Base-by-base conservation (phyloP, 2,888 invertebrate genomes). In the Acleris cristana region DNA sequence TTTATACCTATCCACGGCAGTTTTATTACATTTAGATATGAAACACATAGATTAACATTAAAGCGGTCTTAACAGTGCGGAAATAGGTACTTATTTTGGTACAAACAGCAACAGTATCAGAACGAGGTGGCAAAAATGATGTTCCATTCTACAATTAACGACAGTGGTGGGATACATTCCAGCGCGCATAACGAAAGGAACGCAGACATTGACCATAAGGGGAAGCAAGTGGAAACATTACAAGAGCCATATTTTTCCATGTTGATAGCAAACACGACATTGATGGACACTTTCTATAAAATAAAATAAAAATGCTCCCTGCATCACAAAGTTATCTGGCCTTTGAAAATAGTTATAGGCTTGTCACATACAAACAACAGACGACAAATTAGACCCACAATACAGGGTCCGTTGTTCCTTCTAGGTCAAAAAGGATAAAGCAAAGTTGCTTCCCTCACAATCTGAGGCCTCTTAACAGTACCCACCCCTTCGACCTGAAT, bases 231-330 rank as follows among this genome's bases (percentile, higher is more conserved):
- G 71, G 69, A 62, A 67, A 65, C 69, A 64, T 55, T 54, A 68
- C 52, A 61, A 69, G 71, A 71, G 61, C 69, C 74, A 66, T 71
- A 73, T 75, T 74, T 71, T 75, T 72, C 71, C 72, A 70, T 73
- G 75, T 74, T 69, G 65, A 71, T 69, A 71, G 73, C 72, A 21
- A 73, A 73, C 72, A 71, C 70, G 69, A 66, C 70, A 68, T 74
- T 74, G 63, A 74, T 68, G 72, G 73, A 73, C 76, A 73, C 71
- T 73, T 71, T 8, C 30, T 0, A 71, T 71, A 68, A 70, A 64
- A 72, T 73, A 73, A 71, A 72, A 72, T 73, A 73, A 68, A 70
- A 74, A 71, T 68, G 74, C 75, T 75, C 76, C 73, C 72, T 52
- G 66, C 53, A 58, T 48, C 67, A 40, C 58, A 57, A 54, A 57